A percentile compares a stretch with the other conserved stretches of the same genome.
Conservation (phyloP, 2,888 invertebrate genomes). For the Venustoraphidia nigricollis region DNA sequence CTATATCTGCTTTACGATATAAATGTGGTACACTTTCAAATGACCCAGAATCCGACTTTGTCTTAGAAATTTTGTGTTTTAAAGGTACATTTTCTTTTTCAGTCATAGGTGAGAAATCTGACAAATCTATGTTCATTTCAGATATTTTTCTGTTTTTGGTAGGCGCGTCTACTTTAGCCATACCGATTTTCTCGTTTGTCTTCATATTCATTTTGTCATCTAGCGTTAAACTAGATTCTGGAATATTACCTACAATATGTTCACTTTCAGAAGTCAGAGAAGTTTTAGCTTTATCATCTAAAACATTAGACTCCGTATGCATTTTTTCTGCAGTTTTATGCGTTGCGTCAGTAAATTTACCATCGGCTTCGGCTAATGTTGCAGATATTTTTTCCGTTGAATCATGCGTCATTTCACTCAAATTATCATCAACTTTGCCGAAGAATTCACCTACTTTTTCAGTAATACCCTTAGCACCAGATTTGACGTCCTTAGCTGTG, state of each 20-base stretch:
- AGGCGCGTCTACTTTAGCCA: no score
- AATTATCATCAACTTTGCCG: conserved; percentile 4
- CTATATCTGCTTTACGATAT: no score
- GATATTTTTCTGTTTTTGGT: conserved; percentile 12
- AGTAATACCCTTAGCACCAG: conserved; percentile 1
- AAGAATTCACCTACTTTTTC: conserved; percentile 7
- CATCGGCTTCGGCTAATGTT: conserved; percentile 2
- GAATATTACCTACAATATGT: conserved; percentile 1
- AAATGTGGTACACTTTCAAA: no score
- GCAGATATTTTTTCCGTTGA: background rate
- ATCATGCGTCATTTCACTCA: conserved; percentile 2
- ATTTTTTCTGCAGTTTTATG: conserved; percentile 1
- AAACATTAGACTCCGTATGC: background rate
- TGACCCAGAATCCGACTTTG: no score
- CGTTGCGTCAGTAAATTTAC: conserved; percentile 1
- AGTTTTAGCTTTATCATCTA: conserved; percentile 6
- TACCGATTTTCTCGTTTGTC: background rate
- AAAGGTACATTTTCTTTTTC: no score
- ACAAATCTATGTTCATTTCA: conserved; percentile 18
- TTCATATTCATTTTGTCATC: conserved; percentile 2
- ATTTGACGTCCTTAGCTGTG: background rate
- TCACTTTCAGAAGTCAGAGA: conserved; percentile 7
- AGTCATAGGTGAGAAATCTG: conserved; percentile 13
- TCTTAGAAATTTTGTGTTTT: no score
- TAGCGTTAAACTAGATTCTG: conserved; percentile 3